A percentile compares a stretch with the other conserved stretches of the same genome.
phyloP scores from a whole-genome alignment of 2,888 invertebrate species.

The Morpho achilles region DNA sequence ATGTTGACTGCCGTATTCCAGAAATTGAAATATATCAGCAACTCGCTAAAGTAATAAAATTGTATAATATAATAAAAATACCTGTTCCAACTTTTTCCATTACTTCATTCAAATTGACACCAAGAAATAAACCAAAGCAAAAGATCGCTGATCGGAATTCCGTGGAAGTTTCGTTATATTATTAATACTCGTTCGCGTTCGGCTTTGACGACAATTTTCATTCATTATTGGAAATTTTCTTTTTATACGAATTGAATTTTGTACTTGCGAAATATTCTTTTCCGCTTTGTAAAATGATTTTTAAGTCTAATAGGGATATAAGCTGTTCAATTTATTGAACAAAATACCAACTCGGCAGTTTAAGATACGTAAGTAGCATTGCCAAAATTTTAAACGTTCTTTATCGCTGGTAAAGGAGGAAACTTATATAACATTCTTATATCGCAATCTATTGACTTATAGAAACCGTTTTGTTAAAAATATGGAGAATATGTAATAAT shows the following conservation, averaged over 20 bases:
- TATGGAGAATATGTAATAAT: too few species aligned
- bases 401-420: too few species aligned
- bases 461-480: too few species aligned
- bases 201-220: slow-evolving; percentile 9
- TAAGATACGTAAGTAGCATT: too few species aligned
- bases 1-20: too few species aligned
- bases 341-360: too few species aligned
- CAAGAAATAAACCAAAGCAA: slow-evolving; percentile 53
- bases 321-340: too few species aligned
- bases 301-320: background rate
- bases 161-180: slow-evolving; percentile 52
- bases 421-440: too few species aligned
- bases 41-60: slow-evolving; percentile 74
- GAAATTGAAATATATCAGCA: slow-evolving; percentile 37
- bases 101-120: slow-evolving; percentile 66
- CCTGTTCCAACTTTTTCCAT: slow-evolving; percentile 78
- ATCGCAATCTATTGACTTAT: too few species aligned
- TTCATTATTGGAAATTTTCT: background rate
- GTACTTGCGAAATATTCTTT: background rate
- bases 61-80: slow-evolving; percentile 72
- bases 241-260: background rate
- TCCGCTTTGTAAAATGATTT: background rate
- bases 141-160: slow-evolving; percentile 39
- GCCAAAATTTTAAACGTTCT: too few species aligned
- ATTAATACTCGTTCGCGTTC: slow-evolving; percentile 28